Evolutionary conservation across 2,797 vertebrate genomes (phyloP).

Genomic region (Oreochromis grahami): DNA sequence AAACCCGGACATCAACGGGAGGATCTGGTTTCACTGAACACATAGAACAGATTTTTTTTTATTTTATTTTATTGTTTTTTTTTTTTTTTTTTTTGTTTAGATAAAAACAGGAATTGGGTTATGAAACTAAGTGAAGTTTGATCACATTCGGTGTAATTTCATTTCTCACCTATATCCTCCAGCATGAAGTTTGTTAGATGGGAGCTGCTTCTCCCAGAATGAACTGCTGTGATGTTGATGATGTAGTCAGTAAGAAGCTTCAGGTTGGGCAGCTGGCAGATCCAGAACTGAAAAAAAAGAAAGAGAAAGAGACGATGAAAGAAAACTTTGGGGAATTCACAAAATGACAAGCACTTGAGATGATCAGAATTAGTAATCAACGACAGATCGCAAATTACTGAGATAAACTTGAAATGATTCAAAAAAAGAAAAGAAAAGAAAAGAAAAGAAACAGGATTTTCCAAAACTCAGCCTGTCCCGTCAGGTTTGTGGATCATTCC

Average conservation of each 20-base stretch:
- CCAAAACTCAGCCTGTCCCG: background rate
- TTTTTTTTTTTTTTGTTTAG: background rate
- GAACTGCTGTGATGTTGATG: constrained; percentile 74
- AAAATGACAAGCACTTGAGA: background rate
- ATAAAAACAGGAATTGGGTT: background rate
- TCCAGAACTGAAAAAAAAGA: constrained; percentile 30
- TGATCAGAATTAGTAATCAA: background rate
- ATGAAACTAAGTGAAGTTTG: background rate
- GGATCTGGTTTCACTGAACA: constrained; percentile 77
- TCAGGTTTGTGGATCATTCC: background rate
- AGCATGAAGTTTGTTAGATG: constrained; percentile 59
- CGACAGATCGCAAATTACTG: background rate
- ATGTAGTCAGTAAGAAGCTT: constrained; percentile 69
- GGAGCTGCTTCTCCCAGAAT: constrained; percentile 53
- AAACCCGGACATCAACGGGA: constrained; percentile 62
- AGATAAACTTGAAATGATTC: background rate
- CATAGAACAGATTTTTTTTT: background rate
- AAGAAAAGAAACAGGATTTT: background rate
- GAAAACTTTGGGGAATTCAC: background rate
- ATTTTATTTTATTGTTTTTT: rapidly evolving
- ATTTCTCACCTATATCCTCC: constrained; percentile 73
- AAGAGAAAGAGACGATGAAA: background rate
- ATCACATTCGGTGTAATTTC: background rate
- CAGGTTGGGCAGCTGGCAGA: constrained; percentile 61
- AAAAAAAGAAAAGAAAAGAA: background rate